Evolutionary conservation across 2,113 vertebrate species (phyloP).

Genomic region (Lepisosteus osseus): DNA sequence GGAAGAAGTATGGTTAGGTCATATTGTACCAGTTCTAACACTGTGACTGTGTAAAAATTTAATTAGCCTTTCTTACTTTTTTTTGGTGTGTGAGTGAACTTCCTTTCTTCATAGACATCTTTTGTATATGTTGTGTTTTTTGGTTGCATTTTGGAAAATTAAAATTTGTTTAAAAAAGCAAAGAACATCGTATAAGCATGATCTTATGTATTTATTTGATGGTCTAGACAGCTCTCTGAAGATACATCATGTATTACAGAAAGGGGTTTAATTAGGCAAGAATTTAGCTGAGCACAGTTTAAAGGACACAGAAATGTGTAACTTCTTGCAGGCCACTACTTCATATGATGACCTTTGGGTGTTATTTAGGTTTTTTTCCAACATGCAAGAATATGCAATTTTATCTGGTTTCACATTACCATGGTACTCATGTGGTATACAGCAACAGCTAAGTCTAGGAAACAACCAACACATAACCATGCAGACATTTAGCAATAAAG

Average conservation of each 20-base stretch:
- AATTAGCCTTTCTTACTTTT: too few relatives aligned
- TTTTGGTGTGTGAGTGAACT: too few relatives aligned
- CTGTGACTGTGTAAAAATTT: too few relatives aligned
- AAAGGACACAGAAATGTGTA: constrained; percentile 26
- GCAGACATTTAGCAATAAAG: constrained; percentile 42
- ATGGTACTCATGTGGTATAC: constrained; percentile 29
- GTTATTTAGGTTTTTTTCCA: constrained; percentile 39
- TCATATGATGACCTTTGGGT: constrained; percentile 33
- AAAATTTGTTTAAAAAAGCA: too few relatives aligned
- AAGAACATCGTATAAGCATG: constrained; percentile 22
- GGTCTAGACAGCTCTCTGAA: constrained; percentile 36
- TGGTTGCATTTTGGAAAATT: too few relatives aligned
- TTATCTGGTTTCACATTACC: constrained; percentile 29
- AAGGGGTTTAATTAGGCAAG: constrained; percentile 28
- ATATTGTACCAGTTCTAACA: too few relatives aligned
- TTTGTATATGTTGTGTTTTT: too few relatives aligned
- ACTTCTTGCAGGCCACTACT: constrained; percentile 26
- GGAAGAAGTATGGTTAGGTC: too few relatives aligned
- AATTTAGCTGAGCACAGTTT: constrained; percentile 42
- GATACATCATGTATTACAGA: constrained; percentile 5
- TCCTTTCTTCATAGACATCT: too few relatives aligned
- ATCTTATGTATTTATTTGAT: constrained; percentile 58
- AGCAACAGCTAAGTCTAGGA: constrained; percentile 33
- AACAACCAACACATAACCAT: constrained; percentile 31
- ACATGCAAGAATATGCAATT: constrained; percentile 53